These are phyloP conservation scores for Plecotus auritus DNA, from an alignment of 2,113 vertebrate genomes.

Conservation along the genomic window DNA sequence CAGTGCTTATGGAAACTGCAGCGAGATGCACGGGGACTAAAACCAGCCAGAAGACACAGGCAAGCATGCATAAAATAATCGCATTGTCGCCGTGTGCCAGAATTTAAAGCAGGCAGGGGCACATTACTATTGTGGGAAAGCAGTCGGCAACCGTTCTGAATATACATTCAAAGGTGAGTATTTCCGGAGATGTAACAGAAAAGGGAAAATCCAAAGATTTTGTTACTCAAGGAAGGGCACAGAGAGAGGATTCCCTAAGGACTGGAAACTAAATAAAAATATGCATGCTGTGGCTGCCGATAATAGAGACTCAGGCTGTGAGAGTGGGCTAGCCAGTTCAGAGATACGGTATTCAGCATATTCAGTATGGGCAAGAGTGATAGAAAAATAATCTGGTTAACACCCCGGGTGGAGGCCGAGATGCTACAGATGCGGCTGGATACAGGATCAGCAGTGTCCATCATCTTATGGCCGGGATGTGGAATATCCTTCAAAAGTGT, in stretches of 20 bases:
- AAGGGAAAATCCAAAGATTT: constrained; percentile 44
- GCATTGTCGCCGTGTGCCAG: accelerated
- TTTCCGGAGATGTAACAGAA: constrained; percentile 47
- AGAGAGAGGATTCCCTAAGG: constrained; percentile 58
- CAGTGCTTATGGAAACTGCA: background rate
- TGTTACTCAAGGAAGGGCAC: constrained; percentile 50
- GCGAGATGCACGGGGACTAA: accelerated
- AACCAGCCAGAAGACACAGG: background rate
- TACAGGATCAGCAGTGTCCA: constrained; percentile 62
- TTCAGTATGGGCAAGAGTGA: constrained; percentile 67
- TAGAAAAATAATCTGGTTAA: constrained; percentile 80
- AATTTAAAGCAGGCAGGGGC: background rate
- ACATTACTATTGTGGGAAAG: background rate
- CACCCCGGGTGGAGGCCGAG: constrained; percentile 74
- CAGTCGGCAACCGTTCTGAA: background rate
- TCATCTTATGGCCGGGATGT: constrained; percentile 55
- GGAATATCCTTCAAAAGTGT: constrained; percentile 44
- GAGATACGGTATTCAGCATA: constrained; percentile 67
- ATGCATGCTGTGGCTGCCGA: constrained; percentile 69
- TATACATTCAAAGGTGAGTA: background rate
- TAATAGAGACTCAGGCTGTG: constrained; percentile 70
- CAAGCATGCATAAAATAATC: background rate
- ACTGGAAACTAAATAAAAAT: constrained; percentile 71
- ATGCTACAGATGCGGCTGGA: constrained; percentile 70
- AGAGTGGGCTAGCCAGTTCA: constrained; percentile 69